These are phyloP conservation scores for Acanthiza pusilla DNA, from an alignment of 2,797 vertebrate species.

Conservation along the genomic window DNA sequence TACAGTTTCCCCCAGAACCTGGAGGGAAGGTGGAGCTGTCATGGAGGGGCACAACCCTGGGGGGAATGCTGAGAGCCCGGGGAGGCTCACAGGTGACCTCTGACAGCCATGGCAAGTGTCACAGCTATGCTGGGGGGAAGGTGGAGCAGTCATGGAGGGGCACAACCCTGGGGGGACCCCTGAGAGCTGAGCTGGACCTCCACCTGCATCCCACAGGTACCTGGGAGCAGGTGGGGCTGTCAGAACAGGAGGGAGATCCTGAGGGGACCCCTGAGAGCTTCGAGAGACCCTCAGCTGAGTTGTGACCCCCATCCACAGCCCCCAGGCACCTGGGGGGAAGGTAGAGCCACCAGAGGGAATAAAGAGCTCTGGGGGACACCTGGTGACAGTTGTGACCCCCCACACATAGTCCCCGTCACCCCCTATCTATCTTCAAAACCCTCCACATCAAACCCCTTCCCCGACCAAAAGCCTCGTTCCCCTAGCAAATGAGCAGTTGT, in stretches of 20 bases:
- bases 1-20: background rate
- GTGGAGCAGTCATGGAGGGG: too few species aligned
- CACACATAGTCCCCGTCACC: background rate
- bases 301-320: background rate
- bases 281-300: background rate
- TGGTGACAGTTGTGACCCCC: background rate
- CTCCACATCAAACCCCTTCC: background rate
- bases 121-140: background rate
- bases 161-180: background rate
- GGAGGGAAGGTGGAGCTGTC: background rate
- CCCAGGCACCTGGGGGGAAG: background rate
- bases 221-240: background rate
- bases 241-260: background rate
- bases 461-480: accelerated
- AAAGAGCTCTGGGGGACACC: background rate
- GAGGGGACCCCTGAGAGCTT: background rate
- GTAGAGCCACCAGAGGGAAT: background rate
- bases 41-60: too few species aligned
- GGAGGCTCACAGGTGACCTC: background rate
- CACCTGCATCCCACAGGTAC: background rate
- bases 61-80: too few species aligned
- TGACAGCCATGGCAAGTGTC: background rate
- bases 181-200: background rate
- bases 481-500: background rate
- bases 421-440: too few species aligned